phyloP scores from a whole-genome alignment of 2,113 vertebrate genomes.

The Cyrtonyx montezumae region DNA sequence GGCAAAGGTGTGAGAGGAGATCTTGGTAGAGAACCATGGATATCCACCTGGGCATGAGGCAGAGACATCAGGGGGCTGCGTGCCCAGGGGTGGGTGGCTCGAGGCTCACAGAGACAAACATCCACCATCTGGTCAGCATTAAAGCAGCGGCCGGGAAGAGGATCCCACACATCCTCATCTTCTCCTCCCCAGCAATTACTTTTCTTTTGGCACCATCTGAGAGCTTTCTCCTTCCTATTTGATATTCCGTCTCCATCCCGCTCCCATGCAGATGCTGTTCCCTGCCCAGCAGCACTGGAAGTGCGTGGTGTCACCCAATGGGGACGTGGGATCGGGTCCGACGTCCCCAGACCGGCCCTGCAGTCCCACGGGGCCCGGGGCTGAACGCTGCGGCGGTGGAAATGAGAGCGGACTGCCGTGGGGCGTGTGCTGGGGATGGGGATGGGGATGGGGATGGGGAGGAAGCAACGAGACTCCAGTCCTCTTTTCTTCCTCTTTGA shows the following conservation, averaged over 20 bases:
- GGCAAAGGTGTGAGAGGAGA: not conserved
- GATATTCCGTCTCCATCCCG: not conserved
- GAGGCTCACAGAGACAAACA: constrained; percentile 41
- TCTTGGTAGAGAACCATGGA: not conserved
- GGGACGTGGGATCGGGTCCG: not conserved
- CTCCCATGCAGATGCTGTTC: not conserved
- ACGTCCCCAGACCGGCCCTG: not conserved
- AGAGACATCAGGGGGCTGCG: not conserved
- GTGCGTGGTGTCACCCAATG: accelerated
- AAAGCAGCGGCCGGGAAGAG: not conserved
- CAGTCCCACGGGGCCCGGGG: not conserved
- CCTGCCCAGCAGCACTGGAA: not conserved
- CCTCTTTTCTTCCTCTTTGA: not conserved
- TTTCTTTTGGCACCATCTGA: not conserved
- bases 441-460: not conserved
- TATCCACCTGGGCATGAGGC: not conserved
- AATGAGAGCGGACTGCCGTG: not conserved
- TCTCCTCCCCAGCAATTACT: constrained; percentile 26
- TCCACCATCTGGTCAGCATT: constrained; percentile 49
- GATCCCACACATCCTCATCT: not conserved
- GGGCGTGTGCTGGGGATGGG: not conserved
- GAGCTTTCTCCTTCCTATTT: not conserved
- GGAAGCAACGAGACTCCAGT: not conserved
- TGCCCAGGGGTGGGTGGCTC: not conserved
- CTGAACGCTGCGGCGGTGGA: not conserved